A percentile compares a stretch with the other conserved stretches of the same genome.
Evolutionary conservation across 1,140 invertebrate species (phyloP).

Genomic region (Phymastichus coffea): DNA sequence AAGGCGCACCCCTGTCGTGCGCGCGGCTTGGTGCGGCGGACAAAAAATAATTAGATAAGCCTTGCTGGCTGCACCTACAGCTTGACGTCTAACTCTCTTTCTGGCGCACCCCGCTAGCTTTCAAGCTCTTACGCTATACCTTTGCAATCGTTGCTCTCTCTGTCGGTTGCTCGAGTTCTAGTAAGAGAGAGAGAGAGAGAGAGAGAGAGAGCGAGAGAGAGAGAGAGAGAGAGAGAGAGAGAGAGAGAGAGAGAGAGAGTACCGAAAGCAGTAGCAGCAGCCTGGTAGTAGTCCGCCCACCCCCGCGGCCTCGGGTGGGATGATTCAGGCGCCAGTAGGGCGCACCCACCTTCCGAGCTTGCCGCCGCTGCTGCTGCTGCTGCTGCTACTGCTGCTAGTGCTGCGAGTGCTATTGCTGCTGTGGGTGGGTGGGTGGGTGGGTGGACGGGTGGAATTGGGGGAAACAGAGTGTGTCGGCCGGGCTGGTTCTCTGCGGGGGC

Average conservation of each 20-base stretch:
- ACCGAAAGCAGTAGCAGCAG: background rate
- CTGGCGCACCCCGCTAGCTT: conserved; percentile 18
- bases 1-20: conserved; percentile 49
- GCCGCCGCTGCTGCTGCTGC: conserved; percentile 21
- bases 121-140: conserved; percentile 17
- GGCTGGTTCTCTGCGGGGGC: conserved; percentile 33
- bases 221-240: background rate
- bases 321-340: conserved; percentile 57
- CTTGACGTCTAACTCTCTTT: background rate
- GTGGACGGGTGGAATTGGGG: conserved; percentile 42
- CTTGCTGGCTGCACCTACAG: conserved; percentile 44
- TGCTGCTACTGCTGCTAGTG: conserved; percentile 23
- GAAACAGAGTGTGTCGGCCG: conserved; percentile 54
- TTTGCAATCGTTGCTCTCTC: conserved; percentile 15
- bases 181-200: background rate
- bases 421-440: conserved; percentile 22
- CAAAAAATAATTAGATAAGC: conserved; percentile 58
- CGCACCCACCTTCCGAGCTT: conserved; percentile 54
- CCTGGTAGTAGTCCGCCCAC: conserved; percentile 11
- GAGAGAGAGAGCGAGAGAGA: background rate
- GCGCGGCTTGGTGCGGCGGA: too few species aligned
- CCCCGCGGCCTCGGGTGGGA: conserved; percentile 48
- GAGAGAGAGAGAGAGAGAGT: background rate
- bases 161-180: background rate
- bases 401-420: conserved; percentile 28